Evolutionary conservation across 2,113 vertebrate species (phyloP), one percentile per base, ranked within the genome.

Genomic region (Thomomys bottae): DNA sequence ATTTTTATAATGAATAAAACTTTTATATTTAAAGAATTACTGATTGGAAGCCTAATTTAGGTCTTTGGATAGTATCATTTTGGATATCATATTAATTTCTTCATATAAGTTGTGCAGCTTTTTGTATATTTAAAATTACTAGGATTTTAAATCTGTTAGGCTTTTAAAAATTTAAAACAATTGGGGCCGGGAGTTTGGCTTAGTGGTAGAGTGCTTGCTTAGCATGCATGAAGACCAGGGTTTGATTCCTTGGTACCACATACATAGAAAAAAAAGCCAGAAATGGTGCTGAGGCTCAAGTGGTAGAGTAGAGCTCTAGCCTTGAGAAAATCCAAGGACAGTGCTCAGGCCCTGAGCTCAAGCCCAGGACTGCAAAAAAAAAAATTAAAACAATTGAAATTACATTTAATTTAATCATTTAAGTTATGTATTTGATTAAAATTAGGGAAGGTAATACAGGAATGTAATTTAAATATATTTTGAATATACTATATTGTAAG

Each of bases 371-470:
- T n/a, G n/a, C n/a, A n/a, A n/a, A n/a, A n/a, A n/a, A n/a, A n/a
- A n/a, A n/a, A n/a, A n/a, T n/a, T n/a, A n/a, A n/a, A n/a, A n/a
- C n/a, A 90, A 76, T 9, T 86, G 45, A 88, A 82, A 66, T 83
- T 82, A 28, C 5, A 79, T 86, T 90, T 86, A 23, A 85, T 91
- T 63, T 92, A 36, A 68, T 88, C 73, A 82, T 11, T 94, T 78
- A 94, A n/a, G 67, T 92, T 72, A 8, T 89, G 40, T 85, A 26
- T 79, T n/a, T 85, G 36, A 23, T 76, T 72, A 87, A 88, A 93
- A 89, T 94, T 90, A 57, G 10, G 54, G 18, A 26, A n/a, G 34
- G 0, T 86, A 26, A 63, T 8, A 9, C 84, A 21, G 42, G 94
- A 86, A 38, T 42, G 0, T 26, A 87, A 32, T 64, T 85, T 82